A percentile compares a stretch with the other conserved stretches of the same genome.
phyloP scores from a whole-genome alignment of 64 coral and sea anemone genomes.

The Dendronephthya gigantea region DNA sequence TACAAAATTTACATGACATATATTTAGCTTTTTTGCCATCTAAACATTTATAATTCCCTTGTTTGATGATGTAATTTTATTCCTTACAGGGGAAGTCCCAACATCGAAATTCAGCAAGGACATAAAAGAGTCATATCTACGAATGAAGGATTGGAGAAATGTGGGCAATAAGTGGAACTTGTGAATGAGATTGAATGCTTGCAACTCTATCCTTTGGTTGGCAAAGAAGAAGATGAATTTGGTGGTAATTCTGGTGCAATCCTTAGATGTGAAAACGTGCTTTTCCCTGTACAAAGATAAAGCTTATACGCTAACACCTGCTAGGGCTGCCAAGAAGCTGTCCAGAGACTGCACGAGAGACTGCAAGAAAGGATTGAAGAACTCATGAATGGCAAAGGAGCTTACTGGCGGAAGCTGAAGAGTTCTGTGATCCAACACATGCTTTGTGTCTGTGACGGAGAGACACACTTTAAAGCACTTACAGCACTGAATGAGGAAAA shows the following conservation, averaged over 20 bases:
- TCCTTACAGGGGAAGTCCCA: not conserved
- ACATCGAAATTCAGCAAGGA: not conserved
- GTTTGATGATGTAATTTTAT: not conserved
- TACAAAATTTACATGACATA: not conserved
- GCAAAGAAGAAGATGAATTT: conserved; percentile 9
- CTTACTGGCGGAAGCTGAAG: not conserved
- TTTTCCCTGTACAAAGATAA: not conserved
- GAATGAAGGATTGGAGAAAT: not conserved
- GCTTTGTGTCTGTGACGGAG: not conserved
- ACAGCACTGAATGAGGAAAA: not conserved
- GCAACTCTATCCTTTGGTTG: conserved; percentile 3
- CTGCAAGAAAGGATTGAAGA: not conserved
- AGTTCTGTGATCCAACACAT: conserved; percentile 1
- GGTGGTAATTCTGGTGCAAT: not conserved
- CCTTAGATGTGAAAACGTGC: not conserved
- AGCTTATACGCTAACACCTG: not conserved
- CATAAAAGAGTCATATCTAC: not conserved
- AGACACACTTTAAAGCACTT: not conserved
- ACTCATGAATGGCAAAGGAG: not conserved
- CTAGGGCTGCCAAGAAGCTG: too few species aligned
- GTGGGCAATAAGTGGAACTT: not conserved
- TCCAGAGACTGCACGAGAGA: too few species aligned
- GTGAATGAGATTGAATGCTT: not conserved
- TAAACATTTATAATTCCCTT: not conserved
- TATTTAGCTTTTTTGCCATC: not conserved